A percentile compares a stretch with the other conserved stretches of the same genome.
Conservation (phyloP, 2,113 vertebrate species). For the Charina bottae region DNA sequence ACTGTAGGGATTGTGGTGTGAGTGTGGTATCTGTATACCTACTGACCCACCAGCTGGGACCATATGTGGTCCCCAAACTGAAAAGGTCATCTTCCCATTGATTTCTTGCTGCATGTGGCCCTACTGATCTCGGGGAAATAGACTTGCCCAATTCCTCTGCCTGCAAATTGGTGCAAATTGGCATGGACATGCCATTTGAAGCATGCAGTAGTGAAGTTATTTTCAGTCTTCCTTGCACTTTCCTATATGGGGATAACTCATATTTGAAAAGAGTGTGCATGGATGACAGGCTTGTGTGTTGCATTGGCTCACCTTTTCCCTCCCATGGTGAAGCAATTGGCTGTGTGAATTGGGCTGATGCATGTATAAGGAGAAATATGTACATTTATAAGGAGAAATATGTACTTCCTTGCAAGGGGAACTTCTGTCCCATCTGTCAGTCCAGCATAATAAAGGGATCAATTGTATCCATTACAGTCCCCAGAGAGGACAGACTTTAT, state of each 20-base stretch:
- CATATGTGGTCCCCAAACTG: no score
- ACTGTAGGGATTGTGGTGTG: no score
- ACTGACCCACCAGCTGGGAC: no score
- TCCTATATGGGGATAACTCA: background rate
- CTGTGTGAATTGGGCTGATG: background rate
- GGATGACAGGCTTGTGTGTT: background rate
- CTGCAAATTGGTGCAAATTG: background rate
- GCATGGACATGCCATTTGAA: background rate
- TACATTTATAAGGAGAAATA: background rate
- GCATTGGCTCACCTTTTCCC: background rate
- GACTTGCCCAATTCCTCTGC: background rate
- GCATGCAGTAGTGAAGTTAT: background rate
- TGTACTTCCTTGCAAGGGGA: background rate
- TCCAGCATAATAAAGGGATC: background rate
- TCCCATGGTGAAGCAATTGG: background rate
- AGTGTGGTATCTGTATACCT: no score
- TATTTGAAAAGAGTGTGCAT: background rate
- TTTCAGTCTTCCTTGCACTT: background rate
- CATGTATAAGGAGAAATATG: background rate
- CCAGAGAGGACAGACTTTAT: background rate
- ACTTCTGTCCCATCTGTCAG: background rate
- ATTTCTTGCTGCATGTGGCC: background rate
- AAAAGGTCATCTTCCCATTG: background rate
- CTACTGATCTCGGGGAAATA: background rate
- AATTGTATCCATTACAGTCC: background rate